Base-by-base conservation (phyloP, 2,113 vertebrate genomes). In the Lota lota region DNA sequence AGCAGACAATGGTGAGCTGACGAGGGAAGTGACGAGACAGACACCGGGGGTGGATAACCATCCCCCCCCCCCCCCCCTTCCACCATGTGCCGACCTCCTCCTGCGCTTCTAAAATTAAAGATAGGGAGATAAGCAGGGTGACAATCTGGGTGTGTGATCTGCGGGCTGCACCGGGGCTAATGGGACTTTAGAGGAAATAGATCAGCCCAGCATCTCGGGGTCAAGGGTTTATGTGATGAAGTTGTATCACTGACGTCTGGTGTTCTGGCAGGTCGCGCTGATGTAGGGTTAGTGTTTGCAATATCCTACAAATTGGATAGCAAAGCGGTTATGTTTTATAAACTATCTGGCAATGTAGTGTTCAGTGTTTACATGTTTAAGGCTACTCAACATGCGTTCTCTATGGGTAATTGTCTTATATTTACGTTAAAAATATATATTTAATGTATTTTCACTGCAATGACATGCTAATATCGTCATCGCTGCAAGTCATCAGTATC, bases 61-160 rank as follows among this genome's bases (percentile, higher is more conserved):
- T 91, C 87, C 81, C 66, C 67, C 67, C 70, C 77, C 36, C 8
- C 10, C 12, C 7, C 10, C 40, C 40, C 40, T 33, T 33, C 28
- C 8, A 47, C 7, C 40, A 47, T 47, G 65, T 73, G 80, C 3
- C 68, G 76, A 73, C 71, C 78, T 83, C 76, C 75, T 79, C 78
- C 82, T 84, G 85, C 88, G 79, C 85, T 92, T 88, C 84, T 88
- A 90, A 91, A 47, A 92, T 93, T 91, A 93, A 93, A 92, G 91
- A 92, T 90, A 24, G 68, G 61, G 64, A 77, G 90, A 92, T 92
- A 92, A 47, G 66, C 28, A 24, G 17, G 22, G 76, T 51, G 18
- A 40, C 68, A 76, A 85, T 79, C 73, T 81, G 73, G 64, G 70
- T 47, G 14, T 63, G 64, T 75, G 75, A 89, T 85, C 81, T 76